Evolutionary conservation across 2,797 vertebrate genomes (phyloP).

Genomic region (Zonotrichia albicollis): DNA sequence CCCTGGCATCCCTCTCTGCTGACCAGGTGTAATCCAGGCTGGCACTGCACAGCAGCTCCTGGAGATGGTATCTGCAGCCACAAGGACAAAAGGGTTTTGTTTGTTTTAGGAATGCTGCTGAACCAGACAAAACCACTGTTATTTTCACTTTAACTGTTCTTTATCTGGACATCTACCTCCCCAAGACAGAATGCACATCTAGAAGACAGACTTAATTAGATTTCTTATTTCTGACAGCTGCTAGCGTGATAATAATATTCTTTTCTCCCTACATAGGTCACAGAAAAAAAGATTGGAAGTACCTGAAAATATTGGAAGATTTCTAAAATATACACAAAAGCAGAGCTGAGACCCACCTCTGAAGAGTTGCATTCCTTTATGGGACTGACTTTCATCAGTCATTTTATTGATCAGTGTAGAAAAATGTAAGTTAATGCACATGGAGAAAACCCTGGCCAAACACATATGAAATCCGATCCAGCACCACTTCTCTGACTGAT

Average conservation of each 20-base stretch:
- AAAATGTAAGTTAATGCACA: background rate
- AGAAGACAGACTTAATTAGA: background rate
- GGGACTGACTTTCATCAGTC: background rate
- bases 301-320: background rate
- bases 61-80: background rate
- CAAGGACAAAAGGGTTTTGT: background rate
- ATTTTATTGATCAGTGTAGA: background rate
- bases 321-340: background rate
- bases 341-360: background rate
- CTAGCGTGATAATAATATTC: background rate
- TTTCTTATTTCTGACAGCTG: conserved; percentile 10
- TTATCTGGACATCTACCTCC: background rate
- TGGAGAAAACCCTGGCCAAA: background rate
- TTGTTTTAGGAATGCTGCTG: background rate
- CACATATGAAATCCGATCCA: background rate
- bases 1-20: background rate
- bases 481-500: background rate
- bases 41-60: background rate
- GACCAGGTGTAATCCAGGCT: rapidly evolving
- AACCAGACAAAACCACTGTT: background rate
- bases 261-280: background rate
- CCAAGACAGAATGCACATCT: background rate
- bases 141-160: background rate
- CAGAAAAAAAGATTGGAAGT: background rate
- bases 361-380: background rate